A percentile compares a stretch with the other conserved stretches of the same genome.
phyloP scores from a whole-genome alignment of 35 echinoderm and acorn worm species.

The Apostichopus japonicus region DNA sequence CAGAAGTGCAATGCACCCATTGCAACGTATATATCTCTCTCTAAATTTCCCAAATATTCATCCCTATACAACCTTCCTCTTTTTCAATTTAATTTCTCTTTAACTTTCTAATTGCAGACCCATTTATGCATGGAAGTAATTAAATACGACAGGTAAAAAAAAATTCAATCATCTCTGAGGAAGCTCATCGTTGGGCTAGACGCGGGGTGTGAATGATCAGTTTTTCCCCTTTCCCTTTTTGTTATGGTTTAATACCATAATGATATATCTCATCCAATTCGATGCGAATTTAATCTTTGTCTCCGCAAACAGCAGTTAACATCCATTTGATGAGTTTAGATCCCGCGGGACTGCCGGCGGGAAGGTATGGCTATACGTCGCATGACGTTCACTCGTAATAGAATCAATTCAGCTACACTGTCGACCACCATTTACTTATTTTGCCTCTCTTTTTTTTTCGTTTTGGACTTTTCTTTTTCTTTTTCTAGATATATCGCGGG shows the following conservation, averaged over 20 bases:
- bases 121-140: conserved; percentile 28
- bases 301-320: conserved; percentile 42
- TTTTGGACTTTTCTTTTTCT: not conserved
- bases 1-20: not conserved
- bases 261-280: conserved; percentile 36
- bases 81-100: not conserved
- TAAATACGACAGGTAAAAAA: conserved; percentile 45
- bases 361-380: conserved; percentile 9
- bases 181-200: not conserved
- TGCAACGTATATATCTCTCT: not conserved
- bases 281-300: conserved; percentile 31
- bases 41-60: not conserved
- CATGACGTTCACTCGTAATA: conserved; percentile 39
- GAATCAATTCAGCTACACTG: conserved; percentile 24
- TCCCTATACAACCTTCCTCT: not conserved
- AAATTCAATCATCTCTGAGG: conserved; percentile 5
- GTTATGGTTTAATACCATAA: conserved; percentile 54
- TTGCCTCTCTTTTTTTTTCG: not conserved
- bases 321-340: conserved; percentile 38
- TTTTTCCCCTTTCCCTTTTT: not conserved
- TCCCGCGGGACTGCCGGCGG: conserved; percentile 44
- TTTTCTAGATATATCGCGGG: not conserved
- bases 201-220: conserved; percentile 29
- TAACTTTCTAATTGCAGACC: not conserved
- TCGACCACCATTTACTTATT: not conserved